phyloP scores from a whole-genome alignment of 2,888 invertebrate species.

The Temnothorax rugatulus region DNA sequence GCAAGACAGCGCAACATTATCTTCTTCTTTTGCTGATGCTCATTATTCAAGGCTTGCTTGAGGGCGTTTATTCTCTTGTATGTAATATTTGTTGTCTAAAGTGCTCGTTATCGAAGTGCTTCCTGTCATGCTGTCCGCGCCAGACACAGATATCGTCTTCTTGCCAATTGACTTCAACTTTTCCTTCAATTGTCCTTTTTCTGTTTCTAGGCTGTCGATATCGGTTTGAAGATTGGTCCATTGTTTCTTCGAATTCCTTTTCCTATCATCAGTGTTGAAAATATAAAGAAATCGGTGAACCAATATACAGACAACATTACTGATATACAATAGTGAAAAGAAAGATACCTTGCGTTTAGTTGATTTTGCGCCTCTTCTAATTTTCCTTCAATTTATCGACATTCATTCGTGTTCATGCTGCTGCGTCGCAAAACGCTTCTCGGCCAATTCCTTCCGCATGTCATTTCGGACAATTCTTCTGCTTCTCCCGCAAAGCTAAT shows the following conservation, averaged over 20 bases:
- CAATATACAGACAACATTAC: not conserved
- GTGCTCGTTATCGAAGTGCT: slow-evolving; percentile 71
- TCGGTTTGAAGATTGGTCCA: slow-evolving; percentile 98
- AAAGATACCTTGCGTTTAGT: slow-evolving; percentile 88
- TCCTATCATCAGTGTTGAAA: slow-evolving; percentile 87
- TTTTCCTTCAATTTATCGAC: slow-evolving; percentile 94
- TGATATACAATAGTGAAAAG: not conserved
- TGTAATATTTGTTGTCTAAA: slow-evolving; percentile 84
- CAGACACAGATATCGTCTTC: slow-evolving; percentile 77
- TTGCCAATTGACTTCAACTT: slow-evolving; percentile 94
- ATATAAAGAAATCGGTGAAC: not conserved
- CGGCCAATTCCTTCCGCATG: slow-evolving; percentile 96
- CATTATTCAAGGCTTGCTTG: slow-evolving; percentile 88
- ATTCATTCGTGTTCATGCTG: slow-evolving; percentile 94
- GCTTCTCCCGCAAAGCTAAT: slow-evolving; percentile 95
- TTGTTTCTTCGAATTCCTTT: slow-evolving; percentile 99
- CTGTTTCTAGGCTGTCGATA: slow-evolving; percentile 96
- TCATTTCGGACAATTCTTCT: slow-evolving; percentile 97
- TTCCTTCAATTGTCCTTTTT: slow-evolving; percentile 96
- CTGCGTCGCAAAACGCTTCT: slow-evolving; percentile 93
- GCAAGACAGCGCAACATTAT: slow-evolving; percentile 87
- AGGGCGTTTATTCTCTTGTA: slow-evolving; percentile 89
- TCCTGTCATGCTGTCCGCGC: slow-evolving; percentile 81
- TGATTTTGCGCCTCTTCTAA: slow-evolving; percentile 95
- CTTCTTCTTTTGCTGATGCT: slow-evolving; percentile 88